phyloP scores from a whole-genome alignment of 1,140 invertebrate species.

The Bactericera cockerelli region DNA sequence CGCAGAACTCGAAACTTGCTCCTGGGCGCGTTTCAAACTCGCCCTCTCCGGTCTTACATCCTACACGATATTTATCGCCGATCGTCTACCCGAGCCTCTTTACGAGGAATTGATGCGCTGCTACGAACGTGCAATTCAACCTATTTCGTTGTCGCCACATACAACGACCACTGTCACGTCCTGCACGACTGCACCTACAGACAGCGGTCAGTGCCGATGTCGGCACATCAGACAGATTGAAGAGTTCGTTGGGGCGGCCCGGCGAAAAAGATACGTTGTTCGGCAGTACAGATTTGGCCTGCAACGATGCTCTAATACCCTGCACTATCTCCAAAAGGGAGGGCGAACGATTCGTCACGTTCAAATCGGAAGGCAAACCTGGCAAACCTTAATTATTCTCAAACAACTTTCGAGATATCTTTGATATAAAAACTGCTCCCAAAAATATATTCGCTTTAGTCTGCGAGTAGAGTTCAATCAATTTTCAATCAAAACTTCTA shows the following conservation, averaged over 20 bases:
- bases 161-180: background rate
- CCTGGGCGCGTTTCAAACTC: background rate
- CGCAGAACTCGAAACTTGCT: background rate
- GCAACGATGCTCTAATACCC: background rate
- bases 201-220: background rate
- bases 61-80: background rate
- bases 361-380: constrained; percentile 5
- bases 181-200: constrained; percentile 1
- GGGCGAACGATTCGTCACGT: background rate
- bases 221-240: no score
- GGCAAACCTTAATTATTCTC: no score
- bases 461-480: no score
- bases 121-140: no score
- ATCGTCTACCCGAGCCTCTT: background rate
- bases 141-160: background rate
- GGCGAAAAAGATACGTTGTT: background rate
- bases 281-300: constrained; percentile 1
- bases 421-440: no score
- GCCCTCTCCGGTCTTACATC: background rate
- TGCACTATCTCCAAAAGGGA: background rate
- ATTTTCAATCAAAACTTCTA: no score
- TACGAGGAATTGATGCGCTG: background rate
- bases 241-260: background rate
- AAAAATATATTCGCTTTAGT: no score
- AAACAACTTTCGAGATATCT: no score